phyloP scores from a whole-genome alignment of 2,888 invertebrate genomes.

The Antheraea assamensis region DNA sequence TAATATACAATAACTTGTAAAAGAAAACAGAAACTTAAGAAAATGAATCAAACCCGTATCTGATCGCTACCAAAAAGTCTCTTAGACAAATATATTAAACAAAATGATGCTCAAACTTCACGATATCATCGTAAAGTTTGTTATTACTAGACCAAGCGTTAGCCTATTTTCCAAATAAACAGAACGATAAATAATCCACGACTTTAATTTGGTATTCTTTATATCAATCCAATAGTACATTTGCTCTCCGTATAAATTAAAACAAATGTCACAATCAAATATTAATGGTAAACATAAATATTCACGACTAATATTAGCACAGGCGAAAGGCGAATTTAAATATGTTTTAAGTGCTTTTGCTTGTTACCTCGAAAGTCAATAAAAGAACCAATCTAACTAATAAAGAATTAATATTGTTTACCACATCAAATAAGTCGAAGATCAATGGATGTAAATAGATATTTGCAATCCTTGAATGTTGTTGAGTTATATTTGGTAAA shows the following conservation, averaged over 20 bases:
- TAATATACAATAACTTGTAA: too few species aligned
- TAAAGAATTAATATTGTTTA: conserved; percentile 39
- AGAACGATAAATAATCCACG: background rate
- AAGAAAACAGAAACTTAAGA: too few species aligned
- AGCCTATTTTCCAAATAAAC: background rate
- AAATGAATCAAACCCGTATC: too few species aligned
- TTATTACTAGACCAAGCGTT: background rate
- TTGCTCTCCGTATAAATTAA: conserved; percentile 4
- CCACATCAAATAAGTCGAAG: background rate
- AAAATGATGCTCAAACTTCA: background rate
- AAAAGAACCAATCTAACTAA: conserved; percentile 40
- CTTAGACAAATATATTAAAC: background rate
- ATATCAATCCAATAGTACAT: background rate
- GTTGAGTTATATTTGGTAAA: too few species aligned
- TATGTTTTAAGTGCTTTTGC: conserved; percentile 45
- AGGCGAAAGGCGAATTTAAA: conserved; percentile 37
- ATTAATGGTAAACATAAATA: conserved; percentile 28
- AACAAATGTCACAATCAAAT: too few species aligned
- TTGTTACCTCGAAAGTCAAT: conserved; percentile 37
- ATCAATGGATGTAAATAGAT: background rate
- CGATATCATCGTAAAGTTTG: too few species aligned
- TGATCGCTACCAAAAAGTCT: too few species aligned
- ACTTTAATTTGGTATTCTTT: background rate
- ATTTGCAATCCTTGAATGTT: background rate
- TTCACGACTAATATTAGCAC: conserved; percentile 27